Conservation (phyloP, 2,797 vertebrate genomes). For the Falco biarmicus region DNA sequence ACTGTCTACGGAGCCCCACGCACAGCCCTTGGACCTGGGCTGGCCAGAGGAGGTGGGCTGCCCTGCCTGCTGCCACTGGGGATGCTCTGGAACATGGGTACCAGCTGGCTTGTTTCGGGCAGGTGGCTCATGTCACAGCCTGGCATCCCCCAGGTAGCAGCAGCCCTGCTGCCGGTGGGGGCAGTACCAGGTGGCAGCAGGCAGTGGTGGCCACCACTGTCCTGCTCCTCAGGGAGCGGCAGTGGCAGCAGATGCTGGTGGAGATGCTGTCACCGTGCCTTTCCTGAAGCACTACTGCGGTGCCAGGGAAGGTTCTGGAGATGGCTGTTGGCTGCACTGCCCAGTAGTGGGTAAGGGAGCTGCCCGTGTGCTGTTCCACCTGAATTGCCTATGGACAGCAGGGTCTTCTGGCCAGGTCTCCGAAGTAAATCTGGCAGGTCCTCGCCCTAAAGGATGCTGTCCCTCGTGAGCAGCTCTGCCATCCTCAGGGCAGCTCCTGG, state of each 20-base stretch:
- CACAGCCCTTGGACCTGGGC: fast-evolving
- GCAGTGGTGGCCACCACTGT: too few species aligned
- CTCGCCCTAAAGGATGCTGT: neutral
- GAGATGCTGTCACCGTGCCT: fast-evolving
- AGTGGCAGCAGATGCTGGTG: fast-evolving
- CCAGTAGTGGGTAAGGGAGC: neutral
- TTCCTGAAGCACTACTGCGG: fast-evolving
- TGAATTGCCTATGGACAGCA: fast-evolving
- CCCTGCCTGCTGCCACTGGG: fast-evolving
- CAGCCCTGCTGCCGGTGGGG: fast-evolving
- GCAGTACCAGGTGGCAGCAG: fast-evolving
- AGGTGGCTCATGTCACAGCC: neutral
- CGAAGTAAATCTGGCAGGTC: neutral
- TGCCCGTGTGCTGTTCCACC: fast-evolving
- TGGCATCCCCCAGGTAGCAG: fast-evolving
- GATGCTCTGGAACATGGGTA: neutral
- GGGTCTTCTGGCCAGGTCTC: neutral
- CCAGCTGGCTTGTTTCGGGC: neutral
- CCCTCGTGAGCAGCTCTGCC: neutral
- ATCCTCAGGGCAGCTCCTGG: neutral
- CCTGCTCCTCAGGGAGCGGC: neutral
- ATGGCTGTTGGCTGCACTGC: fast-evolving
- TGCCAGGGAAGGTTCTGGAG: neutral
- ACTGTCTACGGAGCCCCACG: neutral
- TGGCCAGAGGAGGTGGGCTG: neutral